Evolutionary conservation across 1,140 invertebrate species (phyloP), one percentile per base, ranked within the genome.

Genomic region (Rhyzopertha dominica): DNA sequence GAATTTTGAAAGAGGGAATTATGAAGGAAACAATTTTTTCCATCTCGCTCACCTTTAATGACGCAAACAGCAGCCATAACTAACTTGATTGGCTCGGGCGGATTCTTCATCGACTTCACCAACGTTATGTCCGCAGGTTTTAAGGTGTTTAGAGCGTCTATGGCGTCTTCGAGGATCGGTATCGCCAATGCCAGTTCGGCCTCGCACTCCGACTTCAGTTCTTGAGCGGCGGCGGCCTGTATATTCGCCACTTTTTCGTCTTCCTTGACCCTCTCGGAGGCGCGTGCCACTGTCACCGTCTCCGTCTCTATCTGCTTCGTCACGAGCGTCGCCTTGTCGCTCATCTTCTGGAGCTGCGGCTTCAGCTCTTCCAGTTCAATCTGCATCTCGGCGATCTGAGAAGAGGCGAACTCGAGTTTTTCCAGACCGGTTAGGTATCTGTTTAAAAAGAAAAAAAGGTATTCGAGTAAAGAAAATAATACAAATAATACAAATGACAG

Each of bases 21-120:
- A 26, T 8, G 8, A 26, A 26, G n/a, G 8, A 26, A 26, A 8
- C 25, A n/a, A 8, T 8, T 26, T 8, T n/a, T 26, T 26, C n/a
- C 25, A 26, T 26, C n/a, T 26, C 10, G 82, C 44, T 92, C 76
- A 19, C 79, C 61, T 45, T 62, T 62, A 77, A 97, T 94, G 0
- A 98, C 87, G 67, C 93, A 97, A 13, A 97, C 85, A 3, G 93
- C 90, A 24, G 92, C 93, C 86, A 98, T 91, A 1, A 95, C 94
- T 38, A 97, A 63, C 64, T 92, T 92, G 0, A 98, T 85, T 12
- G 86, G 86, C 25, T 83, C 80, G 5, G 95, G 95, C 7, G 95
- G 95, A 74, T 95, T 95, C 73, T 95, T 95, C 95, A 98, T 98
- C 0, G 93, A 86, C 70, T 97, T 98, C 0, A 98, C 89, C 25